Conservation (phyloP, 2,797 vertebrate genomes). For the Heteromormyrus szaboi region DNA sequence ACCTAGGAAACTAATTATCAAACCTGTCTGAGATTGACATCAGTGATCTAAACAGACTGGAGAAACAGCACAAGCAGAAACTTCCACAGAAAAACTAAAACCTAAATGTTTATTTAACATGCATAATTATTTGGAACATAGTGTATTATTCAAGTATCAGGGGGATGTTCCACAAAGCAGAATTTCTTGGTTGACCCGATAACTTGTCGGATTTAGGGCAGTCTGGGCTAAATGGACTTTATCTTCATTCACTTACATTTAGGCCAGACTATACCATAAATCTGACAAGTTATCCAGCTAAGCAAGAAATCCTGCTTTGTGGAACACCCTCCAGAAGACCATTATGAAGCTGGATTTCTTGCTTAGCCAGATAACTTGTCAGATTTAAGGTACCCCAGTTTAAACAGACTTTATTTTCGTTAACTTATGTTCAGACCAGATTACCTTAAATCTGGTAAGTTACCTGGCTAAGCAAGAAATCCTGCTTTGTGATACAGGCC, state of each 20-base stretch:
- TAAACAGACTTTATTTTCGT: neutral
- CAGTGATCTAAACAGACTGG: neutral
- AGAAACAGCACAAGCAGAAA: neutral
- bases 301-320: neutral
- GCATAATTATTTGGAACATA: neutral
- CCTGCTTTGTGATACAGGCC: neutral
- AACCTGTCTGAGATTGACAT: neutral
- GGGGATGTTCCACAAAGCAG: neutral
- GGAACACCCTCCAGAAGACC: neutral
- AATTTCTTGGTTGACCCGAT: neutral
- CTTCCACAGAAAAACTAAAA: neutral
- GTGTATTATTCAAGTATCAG: neutral
- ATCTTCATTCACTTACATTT: neutral
- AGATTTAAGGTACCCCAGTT: neutral
- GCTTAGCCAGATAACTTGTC: neutral
- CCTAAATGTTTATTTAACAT: neutral
- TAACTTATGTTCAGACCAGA: neutral
- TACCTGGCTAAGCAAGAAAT: neutral
- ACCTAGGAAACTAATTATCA: neutral
- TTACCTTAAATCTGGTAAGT: neutral
- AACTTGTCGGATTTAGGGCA: neutral
- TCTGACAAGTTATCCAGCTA: neutral
- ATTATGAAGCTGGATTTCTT: neutral
- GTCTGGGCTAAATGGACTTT: neutral
- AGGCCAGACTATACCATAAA: neutral